phyloP scores from a whole-genome alignment of 2,888 invertebrate genomes.

The Melieria omissa region DNA sequence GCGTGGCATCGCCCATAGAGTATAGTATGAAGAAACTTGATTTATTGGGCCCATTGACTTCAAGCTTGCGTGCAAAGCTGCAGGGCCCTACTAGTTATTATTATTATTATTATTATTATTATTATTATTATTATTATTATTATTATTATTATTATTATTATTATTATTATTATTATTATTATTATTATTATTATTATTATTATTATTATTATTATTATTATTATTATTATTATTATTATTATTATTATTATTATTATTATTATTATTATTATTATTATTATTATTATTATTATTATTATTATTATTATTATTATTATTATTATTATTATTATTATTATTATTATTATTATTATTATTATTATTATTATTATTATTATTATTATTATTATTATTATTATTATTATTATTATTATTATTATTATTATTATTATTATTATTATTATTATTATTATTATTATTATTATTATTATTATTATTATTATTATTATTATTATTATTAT shows the following conservation, averaged over 20 bases:
- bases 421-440: conserved; percentile 4
- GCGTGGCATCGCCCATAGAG: no score
- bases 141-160: conserved; percentile 4
- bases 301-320: conserved; percentile 2
- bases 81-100: no score
- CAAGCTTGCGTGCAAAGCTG: no score
- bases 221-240: conserved; percentile 4
- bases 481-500: conserved; percentile 4
- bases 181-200: conserved; percentile 4
- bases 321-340: conserved; percentile 4
- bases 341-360: conserved; percentile 4
- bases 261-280: conserved; percentile 4
- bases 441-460: conserved; percentile 4
- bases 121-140: conserved; percentile 4
- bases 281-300: conserved; percentile 2
- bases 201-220: conserved; percentile 4
- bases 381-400: conserved; percentile 4
- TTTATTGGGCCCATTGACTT: no score
- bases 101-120: conserved; percentile 2
- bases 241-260: conserved; percentile 4
- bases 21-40: no score
- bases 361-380: conserved; percentile 4
- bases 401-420: conserved; percentile 4
- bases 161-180: conserved; percentile 4
- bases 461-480: conserved; percentile 4